Evolutionary conservation across 2,113 vertebrate genomes (phyloP).

Genomic region (Sorex fumeus): DNA sequence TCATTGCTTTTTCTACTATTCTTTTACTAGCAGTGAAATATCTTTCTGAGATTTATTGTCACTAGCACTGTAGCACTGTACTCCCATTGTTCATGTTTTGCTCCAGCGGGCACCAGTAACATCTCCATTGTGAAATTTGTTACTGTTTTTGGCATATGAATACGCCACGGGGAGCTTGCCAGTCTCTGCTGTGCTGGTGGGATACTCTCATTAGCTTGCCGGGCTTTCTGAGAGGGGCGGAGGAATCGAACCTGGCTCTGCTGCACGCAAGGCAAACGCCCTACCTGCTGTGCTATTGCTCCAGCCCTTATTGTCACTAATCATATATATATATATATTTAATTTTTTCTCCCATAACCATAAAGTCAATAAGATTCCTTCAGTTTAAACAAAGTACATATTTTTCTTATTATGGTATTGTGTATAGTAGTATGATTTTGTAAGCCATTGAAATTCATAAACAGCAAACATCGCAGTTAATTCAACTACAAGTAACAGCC

Average conservation of each 20-base stretch:
- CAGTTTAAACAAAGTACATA: not conserved
- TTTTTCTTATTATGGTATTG: not conserved
- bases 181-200: too few relatives aligned
- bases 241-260: too few relatives aligned
- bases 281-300: too few relatives aligned
- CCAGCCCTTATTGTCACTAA: constrained; percentile 15
- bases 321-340: not conserved
- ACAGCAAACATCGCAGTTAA: not conserved
- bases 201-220: too few relatives aligned
- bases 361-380: not conserved
- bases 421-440: not conserved
- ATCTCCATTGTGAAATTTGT: too few relatives aligned
- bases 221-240: too few relatives aligned
- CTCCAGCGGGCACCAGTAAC: too few relatives aligned
- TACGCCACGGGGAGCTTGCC: too few relatives aligned
- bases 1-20: not conserved
- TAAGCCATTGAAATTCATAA: not conserved
- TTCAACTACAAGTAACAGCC: not conserved
- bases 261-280: too few relatives aligned
- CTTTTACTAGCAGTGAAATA: not conserved
- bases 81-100: too few relatives aligned
- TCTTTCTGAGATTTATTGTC: constrained; percentile 13
- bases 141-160: too few relatives aligned
- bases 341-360: not conserved
- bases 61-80: too few relatives aligned